Evolutionary conservation across 1,140 invertebrate genomes (phyloP).

Genomic region (Pseudachorutes palmiensis): DNA sequence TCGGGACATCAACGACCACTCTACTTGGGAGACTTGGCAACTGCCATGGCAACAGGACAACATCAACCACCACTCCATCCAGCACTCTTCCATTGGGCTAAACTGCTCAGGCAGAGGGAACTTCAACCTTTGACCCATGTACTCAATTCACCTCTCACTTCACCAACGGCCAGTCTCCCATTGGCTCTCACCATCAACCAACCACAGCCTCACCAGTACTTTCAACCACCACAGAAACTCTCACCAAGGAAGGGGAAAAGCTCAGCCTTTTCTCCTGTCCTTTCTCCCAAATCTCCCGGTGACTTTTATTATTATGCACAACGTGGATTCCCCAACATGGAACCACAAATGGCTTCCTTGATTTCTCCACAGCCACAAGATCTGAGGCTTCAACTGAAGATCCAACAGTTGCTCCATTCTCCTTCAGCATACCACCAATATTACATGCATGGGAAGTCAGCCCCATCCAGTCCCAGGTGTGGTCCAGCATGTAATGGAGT

Average conservation of each 20-base stretch:
- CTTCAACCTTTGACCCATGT: neutral
- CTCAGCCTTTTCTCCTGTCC: constrained; percentile 30
- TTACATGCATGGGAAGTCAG: neutral
- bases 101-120: constrained; percentile 23
- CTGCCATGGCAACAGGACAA: too few species aligned
- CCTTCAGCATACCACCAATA: constrained; percentile 13
- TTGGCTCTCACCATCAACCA: neutral
- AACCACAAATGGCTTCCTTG: too few species aligned
- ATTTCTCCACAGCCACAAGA: neutral
- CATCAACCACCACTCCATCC: constrained; percentile 28
- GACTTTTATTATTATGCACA: neutral
- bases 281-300: constrained; percentile 26
- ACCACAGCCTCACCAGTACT: neutral
- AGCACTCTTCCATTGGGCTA: constrained; percentile 34
- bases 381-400: constrained; percentile 20
- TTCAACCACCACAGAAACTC: neutral
- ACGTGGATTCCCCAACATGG: neutral
- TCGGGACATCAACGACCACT: too few species aligned
- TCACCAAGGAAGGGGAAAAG: constrained; percentile 8
- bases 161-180: neutral
- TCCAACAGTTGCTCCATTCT: constrained; percentile 27
- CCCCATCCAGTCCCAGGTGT: neutral
- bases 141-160: neutral
- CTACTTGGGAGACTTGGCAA: too few species aligned
- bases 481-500: too few species aligned